Conservation (phyloP, 2,113 vertebrate species). For the Phasianus colchicus region DNA sequence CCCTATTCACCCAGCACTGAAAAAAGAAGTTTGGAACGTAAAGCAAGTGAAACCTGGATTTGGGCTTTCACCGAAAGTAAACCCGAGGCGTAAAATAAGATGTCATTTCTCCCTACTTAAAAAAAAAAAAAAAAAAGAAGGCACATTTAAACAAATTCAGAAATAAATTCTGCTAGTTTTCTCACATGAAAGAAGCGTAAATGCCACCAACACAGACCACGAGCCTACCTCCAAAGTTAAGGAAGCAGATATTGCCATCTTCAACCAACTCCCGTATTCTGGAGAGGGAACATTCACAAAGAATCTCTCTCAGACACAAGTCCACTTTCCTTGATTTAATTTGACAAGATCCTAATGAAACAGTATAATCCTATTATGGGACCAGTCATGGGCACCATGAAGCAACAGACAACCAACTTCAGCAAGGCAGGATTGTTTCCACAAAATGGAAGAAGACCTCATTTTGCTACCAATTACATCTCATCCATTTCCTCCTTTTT, state of each 20-base stretch:
- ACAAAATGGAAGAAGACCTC: neutral
- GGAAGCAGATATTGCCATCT: neutral
- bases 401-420: neutral
- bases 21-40: neutral
- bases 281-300: neutral
- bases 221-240: neutral
- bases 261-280: neutral
- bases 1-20: neutral
- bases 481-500: neutral
- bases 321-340: conserved; percentile 18
- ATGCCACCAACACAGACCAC: conserved; percentile 14
- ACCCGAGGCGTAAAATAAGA: conserved; percentile 14
- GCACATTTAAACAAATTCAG: neutral
- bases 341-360: conserved; percentile 21
- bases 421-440: neutral
- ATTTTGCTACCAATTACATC: neutral
- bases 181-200: conserved; percentile 3
- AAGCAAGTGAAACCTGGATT: conserved; percentile 9
- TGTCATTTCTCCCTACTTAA: conserved; percentile 39
- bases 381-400: neutral
- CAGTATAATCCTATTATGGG: neutral
- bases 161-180: conserved; percentile 29
- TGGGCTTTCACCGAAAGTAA: conserved; percentile 1
- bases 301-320: neutral
- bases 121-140: conserved; percentile 60